phyloP scores from a whole-genome alignment of 2,113 vertebrate genomes.

The Melierax canorus region DNA sequence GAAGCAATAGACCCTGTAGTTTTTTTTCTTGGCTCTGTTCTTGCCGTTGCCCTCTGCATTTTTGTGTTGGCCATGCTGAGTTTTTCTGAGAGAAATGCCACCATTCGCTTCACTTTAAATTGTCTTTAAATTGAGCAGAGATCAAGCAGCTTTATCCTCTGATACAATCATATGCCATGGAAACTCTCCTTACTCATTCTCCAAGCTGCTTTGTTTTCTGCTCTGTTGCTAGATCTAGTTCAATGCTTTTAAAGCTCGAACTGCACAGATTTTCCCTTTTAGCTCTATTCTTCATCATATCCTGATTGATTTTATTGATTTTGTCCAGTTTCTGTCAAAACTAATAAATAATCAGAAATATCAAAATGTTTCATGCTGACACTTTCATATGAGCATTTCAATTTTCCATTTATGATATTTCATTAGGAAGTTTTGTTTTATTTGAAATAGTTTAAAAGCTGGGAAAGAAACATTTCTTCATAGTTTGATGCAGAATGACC shows the following conservation, averaged over 20 bases:
- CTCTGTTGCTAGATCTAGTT: neutral
- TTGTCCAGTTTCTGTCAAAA: neutral
- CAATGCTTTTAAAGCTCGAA: neutral
- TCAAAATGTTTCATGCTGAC: neutral
- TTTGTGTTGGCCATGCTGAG: neutral
- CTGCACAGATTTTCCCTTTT: neutral
- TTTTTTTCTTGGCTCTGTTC: neutral
- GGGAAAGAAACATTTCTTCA: neutral
- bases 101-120: neutral
- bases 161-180: neutral
- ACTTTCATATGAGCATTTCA: neutral
- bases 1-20: neutral
- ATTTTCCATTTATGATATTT: neutral
- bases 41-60: neutral
- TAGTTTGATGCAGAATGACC: neutral
- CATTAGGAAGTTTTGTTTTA: neutral
- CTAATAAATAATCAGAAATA: neutral
- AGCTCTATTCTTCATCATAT: neutral
- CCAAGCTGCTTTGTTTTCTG: neutral
- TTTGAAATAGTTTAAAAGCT: neutral
- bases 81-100: neutral
- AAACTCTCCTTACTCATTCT: neutral
- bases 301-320: neutral
- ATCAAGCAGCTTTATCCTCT: neutral
- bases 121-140: neutral